These are phyloP conservation scores for Hemithea aestivaria DNA, from an alignment of 2,888 invertebrate species.

Conservation along the genomic window DNA sequence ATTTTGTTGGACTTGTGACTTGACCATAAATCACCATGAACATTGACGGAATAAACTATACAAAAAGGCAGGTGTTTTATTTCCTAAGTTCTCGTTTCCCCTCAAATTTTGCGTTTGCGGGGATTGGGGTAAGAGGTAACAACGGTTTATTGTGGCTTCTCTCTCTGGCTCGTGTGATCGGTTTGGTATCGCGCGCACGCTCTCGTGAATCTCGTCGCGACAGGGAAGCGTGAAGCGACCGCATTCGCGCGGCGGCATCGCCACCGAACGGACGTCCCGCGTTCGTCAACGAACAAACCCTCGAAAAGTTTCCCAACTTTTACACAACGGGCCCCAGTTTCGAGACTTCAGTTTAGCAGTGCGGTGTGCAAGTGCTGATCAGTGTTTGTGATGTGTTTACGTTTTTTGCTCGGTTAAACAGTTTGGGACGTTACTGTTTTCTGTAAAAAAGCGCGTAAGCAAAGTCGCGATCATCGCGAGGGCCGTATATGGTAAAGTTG, in stretches of 20 bases:
- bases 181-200: slow-evolving; percentile 47
- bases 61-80: slow-evolving; percentile 49
- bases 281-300: slow-evolving; percentile 45
- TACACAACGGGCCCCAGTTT: slow-evolving; percentile 50
- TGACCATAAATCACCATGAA: slow-evolving; percentile 11
- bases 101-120: slow-evolving; percentile 43
- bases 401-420: slow-evolving; percentile 63
- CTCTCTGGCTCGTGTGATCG: slow-evolving; percentile 31
- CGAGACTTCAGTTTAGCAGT: slow-evolving; percentile 54
- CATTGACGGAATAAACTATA: slow-evolving; percentile 27
- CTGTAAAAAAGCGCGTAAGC: slow-evolving; percentile 65
- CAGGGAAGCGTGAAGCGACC: slow-evolving; percentile 13
- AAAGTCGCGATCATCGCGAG: slow-evolving; percentile 63
- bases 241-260: slow-evolving; percentile 59
- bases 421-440: slow-evolving; percentile 76
- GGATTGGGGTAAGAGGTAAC: slow-evolving; percentile 26
- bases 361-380: slow-evolving; percentile 55
- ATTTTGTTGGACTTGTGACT: slow-evolving; percentile 6
- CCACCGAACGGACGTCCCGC: slow-evolving; percentile 45
- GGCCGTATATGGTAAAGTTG: slow-evolving; percentile 67
- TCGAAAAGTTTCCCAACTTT: slow-evolving; percentile 73
- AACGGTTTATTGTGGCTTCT: slow-evolving; percentile 48
- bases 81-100: slow-evolving; percentile 35
- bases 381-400: slow-evolving; percentile 58
- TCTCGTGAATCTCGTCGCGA: slow-evolving; percentile 44